Conservation (phyloP, 2,113 vertebrate genomes). For the Macroglossus sobrinus region DNA sequence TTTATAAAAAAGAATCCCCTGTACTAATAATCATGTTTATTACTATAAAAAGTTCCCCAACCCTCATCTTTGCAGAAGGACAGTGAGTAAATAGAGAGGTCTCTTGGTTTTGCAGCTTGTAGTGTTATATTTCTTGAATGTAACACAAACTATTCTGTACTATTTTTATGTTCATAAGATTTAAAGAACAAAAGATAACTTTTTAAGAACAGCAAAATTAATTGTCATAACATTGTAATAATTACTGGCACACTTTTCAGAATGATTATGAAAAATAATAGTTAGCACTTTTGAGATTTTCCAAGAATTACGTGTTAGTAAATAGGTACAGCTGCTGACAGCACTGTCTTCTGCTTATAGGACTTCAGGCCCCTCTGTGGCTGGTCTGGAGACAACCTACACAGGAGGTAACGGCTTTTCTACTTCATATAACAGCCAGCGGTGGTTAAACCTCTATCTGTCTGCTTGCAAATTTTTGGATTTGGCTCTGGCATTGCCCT, state of each 20-base stretch:
- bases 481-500: constrained; percentile 95
- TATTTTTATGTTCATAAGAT: background rate
- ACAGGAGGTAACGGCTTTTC: constrained; percentile 98
- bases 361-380: constrained; percentile 94
- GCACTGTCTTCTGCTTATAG: constrained; percentile 75
- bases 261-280: background rate
- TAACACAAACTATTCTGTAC: background rate
- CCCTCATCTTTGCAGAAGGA: background rate
- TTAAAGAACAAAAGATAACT: constrained; percentile 14
- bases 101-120: background rate
- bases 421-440: constrained; percentile 98
- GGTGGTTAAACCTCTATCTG: constrained; percentile 98
- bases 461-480: constrained; percentile 99
- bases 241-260: background rate
- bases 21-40: background rate
- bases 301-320: constrained; percentile 6
- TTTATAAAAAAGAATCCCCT: background rate
- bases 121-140: background rate
- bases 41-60: background rate
- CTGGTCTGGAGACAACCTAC: constrained; percentile 97
- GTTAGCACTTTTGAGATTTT: background rate
- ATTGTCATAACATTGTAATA: background rate
- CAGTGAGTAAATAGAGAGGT: background rate
- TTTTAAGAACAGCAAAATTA: constrained; percentile 1
- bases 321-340: background rate